Base-by-base conservation (phyloP, 2,797 vertebrate genomes). In the Miichthys miiuy region DNA sequence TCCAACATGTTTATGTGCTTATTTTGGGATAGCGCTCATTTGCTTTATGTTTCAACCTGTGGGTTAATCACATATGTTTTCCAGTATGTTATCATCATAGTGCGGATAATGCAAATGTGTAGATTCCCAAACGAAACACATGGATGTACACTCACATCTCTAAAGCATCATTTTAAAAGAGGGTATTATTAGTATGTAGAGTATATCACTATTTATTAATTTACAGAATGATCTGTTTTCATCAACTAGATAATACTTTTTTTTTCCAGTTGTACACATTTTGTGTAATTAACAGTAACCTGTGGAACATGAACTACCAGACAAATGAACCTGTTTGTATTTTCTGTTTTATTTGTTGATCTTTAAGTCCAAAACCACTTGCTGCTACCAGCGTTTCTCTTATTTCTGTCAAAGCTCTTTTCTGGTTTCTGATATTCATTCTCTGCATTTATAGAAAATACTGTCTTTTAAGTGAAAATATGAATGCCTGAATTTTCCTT, bases 131-230 rank as follows among this genome's bases (percentile, higher is more conserved):
- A 82, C 54, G 68, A 70, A 84, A 82, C 66, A 67, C 62, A 34
- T 77, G 25, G 23, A 75, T 67, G 42, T 64, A 46, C 17, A 75
- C 34, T 34, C 34, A 38, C 34, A 48, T 66, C 34, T 68, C 75
- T 77, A 10, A 61, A 63, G 20, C 47, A 52, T 52, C 76, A 12
- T 54, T 75, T 79, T 75, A 65, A 20, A 67, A 71, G 27, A 80
- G 54, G 46, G 55, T 79, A 79, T 72, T 81, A 80, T 79, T 90
- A 87, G 65, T 87, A 66, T 46, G n/a, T 83, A 83, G 77, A 75
- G n/a, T 56, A 68, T 85, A 79, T 83, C 75, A 81, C 60, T 95
- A 91, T 95, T 95, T 94, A 94, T 95, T 78, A 89, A 90, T 86
- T 87, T 80, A 88, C 75, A 88, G 70, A 89, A 87, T 91, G 23